Evolutionary conservation across 2,888 invertebrate genomes (phyloP), one percentile per base, ranked within the genome.

Genomic region (Willowsia nigromaculata): DNA sequence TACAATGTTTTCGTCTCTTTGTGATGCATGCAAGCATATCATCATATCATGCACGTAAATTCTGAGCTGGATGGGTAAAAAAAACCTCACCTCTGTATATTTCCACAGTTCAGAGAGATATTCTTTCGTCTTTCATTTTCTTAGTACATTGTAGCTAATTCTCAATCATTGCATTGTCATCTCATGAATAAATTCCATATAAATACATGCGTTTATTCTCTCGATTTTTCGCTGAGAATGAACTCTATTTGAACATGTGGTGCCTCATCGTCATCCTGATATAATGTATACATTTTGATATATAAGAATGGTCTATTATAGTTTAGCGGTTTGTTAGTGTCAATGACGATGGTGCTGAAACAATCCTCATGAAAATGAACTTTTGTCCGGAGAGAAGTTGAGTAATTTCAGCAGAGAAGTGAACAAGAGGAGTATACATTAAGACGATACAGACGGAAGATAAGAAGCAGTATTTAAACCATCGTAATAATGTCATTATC

Each of bases 401-500:
- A 30, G 15, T 78, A 33, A 78, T 78, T 53, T 22, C n/a, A 78
- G 53, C 15, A 33, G 43, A 15, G 22, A 43, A 71, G 71, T 37
- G 40, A 40, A 40, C 40, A 68, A 18, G 68, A 40, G 22, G 40
- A 40, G 68, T 30, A 25, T 65, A 33, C 6, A 65, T 65, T 68
- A 40, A 37, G 68, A 68, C 68, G 27, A 74, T n/a, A n/a, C 53
- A 78, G 78, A 53, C 50, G 53, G 33, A 43, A 85, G 85, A 85
- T 78, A 85, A 85, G 78, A 85, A 62, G 59, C 25, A 65, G 40
- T 85, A 85, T 40, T 85, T 85, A 78, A 62, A 62, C 65, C 85
- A 85, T 84, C 85, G 18, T 53, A 53, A 85, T 59, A 74, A 33
- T 85, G 78, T 85, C 85, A 85, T 86, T 86, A 86, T 86, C 86